Percentiles rank a stretch among this genome's conserved stretches.
phyloP scores from a whole-genome alignment of 2,888 invertebrate genomes.

The Oscheius sp. region DNA sequence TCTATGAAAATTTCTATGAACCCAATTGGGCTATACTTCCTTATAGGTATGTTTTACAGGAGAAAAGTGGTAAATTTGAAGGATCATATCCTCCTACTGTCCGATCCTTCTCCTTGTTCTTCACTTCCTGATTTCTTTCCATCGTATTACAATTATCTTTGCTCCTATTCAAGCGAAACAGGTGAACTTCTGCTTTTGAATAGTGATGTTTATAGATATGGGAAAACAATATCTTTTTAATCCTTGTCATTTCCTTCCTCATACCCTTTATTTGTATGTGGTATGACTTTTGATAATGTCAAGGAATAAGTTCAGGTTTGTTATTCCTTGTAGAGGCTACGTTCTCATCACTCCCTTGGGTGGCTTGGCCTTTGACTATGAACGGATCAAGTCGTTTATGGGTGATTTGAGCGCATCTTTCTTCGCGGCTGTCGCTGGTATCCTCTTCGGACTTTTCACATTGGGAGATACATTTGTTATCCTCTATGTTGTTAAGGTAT shows the following conservation, averaged over 20 bases:
- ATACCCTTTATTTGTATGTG: constrained; percentile 14
- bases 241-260: background rate
- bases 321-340: constrained; percentile 12
- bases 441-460: constrained; percentile 9
- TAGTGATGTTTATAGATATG: background rate
- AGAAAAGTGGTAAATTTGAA: background rate
- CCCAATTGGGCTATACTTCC: constrained; percentile 34
- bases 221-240: background rate
- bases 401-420: constrained; percentile 18
- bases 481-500: constrained; percentile 4
- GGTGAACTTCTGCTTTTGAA: constrained; percentile 8
- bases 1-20: constrained; percentile 29
- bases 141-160: constrained; percentile 35
- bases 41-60: background rate
- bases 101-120: constrained; percentile 39
- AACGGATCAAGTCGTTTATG: background rate
- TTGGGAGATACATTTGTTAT: constrained; percentile 3
- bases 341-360: background rate
- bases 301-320: background rate
- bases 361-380: constrained; percentile 1
- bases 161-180: constrained; percentile 33
- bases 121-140: constrained; percentile 37
- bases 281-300: background rate
- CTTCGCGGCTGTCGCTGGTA: constrained; percentile 19
- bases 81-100: constrained; percentile 38